Evolutionary conservation across 2,797 vertebrate species (phyloP).

Genomic region (Pantherophis alleghaniensis): DNA sequence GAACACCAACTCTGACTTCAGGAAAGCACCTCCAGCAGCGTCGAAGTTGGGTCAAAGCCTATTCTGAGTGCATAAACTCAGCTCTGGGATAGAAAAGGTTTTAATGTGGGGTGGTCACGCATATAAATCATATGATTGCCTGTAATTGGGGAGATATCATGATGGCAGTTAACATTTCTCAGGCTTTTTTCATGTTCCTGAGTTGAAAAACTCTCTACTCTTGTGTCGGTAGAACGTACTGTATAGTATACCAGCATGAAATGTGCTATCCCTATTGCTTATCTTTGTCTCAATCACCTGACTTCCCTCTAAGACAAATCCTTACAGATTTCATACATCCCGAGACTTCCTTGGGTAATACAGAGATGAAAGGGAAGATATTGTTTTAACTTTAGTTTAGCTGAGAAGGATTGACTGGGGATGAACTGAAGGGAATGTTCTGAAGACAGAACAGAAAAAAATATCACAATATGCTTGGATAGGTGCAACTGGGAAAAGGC

Average conservation of each 20-base stretch:
- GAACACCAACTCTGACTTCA: not conserved
- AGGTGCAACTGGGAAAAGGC: not conserved
- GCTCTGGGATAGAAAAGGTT: not conserved
- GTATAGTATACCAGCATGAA: not conserved
- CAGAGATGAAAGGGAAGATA: not conserved
- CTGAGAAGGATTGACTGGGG: not conserved
- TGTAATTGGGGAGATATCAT: not conserved
- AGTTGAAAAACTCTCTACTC: not conserved
- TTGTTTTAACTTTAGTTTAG: not conserved
- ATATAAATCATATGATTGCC: not conserved
- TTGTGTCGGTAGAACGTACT: rapidly evolving
- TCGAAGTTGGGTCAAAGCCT: not conserved
- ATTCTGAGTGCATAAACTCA: not conserved
- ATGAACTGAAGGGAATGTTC: not conserved
- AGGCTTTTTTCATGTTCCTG: not conserved
- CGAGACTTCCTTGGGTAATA: not conserved
- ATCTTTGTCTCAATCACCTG: not conserved
- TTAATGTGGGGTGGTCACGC: not conserved
- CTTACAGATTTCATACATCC: not conserved
- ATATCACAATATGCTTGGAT: not conserved
- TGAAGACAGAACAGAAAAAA: not conserved
- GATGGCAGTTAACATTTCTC: not conserved
- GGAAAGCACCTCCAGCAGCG: not conserved
- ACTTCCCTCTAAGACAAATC: not conserved
- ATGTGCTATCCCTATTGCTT: not conserved